phyloP scores from a whole-genome alignment of 1,140 invertebrate genomes.

The Metaphire vulgaris region DNA sequence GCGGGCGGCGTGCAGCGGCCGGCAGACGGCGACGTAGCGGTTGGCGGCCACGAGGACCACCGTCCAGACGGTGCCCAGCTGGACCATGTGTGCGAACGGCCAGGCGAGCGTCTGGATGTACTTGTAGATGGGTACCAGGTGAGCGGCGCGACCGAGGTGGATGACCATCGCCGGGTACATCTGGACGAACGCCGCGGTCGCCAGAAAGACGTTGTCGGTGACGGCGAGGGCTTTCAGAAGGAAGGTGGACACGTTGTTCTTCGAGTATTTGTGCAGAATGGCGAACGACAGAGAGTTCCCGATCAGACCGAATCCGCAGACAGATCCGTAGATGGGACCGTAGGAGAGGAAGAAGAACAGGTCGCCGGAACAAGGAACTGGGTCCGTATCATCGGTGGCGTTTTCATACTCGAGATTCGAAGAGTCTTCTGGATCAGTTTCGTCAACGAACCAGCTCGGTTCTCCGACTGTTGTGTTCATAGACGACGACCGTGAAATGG shows the following conservation, averaged over 20 bases:
- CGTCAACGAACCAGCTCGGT: too few species aligned
- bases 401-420: too few species aligned
- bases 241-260: neutral
- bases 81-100: conserved; percentile 23
- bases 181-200: conserved; percentile 16
- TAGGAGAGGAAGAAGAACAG: conserved; percentile 30
- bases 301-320: conserved; percentile 26
- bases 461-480: too few species aligned
- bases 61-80: conserved; percentile 28
- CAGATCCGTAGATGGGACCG: conserved; percentile 24
- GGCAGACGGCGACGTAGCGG: conserved; percentile 28
- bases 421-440: too few species aligned
- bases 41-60: conserved; percentile 28
- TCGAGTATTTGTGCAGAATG: too few species aligned
- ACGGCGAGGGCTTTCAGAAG: conserved; percentile 18
- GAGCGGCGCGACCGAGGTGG: conserved; percentile 11
- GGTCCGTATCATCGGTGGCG: neutral
- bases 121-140: neutral
- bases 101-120: conserved; percentile 16
- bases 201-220: conserved; percentile 28
- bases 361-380: conserved; percentile 8
- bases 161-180: conserved; percentile 24
- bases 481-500: too few species aligned
- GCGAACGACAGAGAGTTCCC: too few species aligned
- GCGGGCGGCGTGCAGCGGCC: conserved; percentile 17